Percentiles rank a stretch among this genome's conserved stretches.
phyloP scores from a whole-genome alignment of 2,113 vertebrate species.

The Aspiorhynchus laticeps region DNA sequence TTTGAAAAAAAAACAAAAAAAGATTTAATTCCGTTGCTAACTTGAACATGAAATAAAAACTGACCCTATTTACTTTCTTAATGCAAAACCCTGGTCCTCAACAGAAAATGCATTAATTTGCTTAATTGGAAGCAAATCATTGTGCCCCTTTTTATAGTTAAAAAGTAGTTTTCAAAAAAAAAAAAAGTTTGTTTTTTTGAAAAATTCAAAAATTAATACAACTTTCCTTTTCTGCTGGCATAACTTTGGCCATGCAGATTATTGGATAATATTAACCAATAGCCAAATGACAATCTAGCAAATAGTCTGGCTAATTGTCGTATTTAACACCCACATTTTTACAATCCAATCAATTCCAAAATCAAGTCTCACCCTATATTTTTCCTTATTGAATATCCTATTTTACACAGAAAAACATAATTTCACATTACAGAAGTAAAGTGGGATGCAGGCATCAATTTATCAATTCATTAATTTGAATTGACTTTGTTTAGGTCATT shows the following conservation, averaged over 20 bases:
- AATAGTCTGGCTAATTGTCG: neutral
- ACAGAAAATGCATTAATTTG: too few relatives aligned
- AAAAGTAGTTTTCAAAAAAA: neutral
- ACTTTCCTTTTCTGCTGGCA: slow-evolving; percentile 6
- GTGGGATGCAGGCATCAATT: neutral
- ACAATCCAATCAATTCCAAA: neutral
- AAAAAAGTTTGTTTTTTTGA: too few relatives aligned
- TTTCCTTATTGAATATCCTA: neutral
- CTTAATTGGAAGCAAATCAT: neutral
- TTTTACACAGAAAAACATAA: neutral
- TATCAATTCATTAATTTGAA: neutral
- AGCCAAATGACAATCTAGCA: neutral
- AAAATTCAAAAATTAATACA: neutral
- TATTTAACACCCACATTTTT: neutral
- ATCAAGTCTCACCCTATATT: neutral
- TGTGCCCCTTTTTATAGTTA: neutral
- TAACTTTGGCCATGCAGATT: neutral
- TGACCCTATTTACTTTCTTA: neutral
- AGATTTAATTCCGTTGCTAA: neutral
- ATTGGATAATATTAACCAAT: neutral
- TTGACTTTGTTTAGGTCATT: slow-evolving; percentile 33
- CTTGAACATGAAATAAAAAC: neutral
- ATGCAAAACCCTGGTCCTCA: neutral
- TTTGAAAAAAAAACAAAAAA: neutral
- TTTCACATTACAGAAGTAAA: neutral